Conservation (phyloP, 2,113 vertebrate genomes). For the Anthoscopus minutus region DNA sequence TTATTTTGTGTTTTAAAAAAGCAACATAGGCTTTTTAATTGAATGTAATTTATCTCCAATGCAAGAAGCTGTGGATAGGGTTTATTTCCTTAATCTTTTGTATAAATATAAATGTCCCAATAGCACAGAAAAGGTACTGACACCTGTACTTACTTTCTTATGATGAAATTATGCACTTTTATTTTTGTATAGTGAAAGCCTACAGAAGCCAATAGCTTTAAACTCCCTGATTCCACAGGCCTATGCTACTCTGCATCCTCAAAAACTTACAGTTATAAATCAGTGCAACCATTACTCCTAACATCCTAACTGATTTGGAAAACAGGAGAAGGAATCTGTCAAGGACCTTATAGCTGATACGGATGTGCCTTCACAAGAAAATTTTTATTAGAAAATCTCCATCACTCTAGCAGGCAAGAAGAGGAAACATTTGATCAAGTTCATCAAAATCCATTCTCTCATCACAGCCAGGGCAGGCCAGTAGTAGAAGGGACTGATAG, state of each 20-base stretch:
- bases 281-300: neutral
- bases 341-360: neutral
- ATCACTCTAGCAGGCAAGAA: neutral
- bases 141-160: neutral
- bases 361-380: neutral
- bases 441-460: neutral
- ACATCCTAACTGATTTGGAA: neutral
- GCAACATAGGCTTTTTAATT: neutral
- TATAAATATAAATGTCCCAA: neutral
- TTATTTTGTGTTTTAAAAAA: neutral
- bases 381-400: neutral
- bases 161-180: neutral
- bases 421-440: neutral
- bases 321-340: neutral
- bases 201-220: neutral
- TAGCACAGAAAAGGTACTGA: neutral
- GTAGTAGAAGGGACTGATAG: neutral
- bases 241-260: neutral
- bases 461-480: neutral
- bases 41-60: constrained; percentile 26
- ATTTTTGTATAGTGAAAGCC: neutral
- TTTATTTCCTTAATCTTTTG: neutral
- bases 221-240: neutral
- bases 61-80: neutral
- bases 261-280: neutral